Evolutionary conservation across 2,797 vertebrate genomes (phyloP), one percentile per base, ranked within the genome.

Genomic region (Cyclopterus lumpus): DNA sequence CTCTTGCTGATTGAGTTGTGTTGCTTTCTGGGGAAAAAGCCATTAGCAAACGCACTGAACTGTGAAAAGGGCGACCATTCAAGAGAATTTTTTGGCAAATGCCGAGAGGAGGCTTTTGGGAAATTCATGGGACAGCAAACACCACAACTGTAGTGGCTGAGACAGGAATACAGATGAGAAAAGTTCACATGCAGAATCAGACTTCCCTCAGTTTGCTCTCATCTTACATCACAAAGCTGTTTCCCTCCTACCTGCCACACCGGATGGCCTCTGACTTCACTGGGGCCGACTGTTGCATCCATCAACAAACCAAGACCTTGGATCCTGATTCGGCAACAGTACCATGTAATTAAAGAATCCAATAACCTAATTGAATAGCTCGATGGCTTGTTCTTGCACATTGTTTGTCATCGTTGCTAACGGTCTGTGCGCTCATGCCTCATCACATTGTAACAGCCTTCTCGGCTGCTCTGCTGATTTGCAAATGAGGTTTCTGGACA

Each of bases 31-130:
- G 75, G 80, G 86, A 91, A 88, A 93, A 93, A 91, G 84, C 91
- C 88, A 94, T 95, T 93, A 93, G 90, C 78, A 59, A 77, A 82
- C 73, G 77, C 89, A 84, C 74, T 90, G 90, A 91, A 91, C 93
- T 94, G 93, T 94, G 92, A 94, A 95, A 94, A 92, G 85, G 83
- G 81, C 86, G 5, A 76, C 79, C 54, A 57, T 90, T 91, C 84
- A 85, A 75, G 75, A 86, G 85, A 65, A 54, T 85, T 89, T 89
- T n/a, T 87, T 89, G 90, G 89, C 89, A 84, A 82, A 82, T 0
- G 32, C 71, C 30, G 61, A 74, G 74, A 65, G 70, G 78, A 86
- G 75, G 71, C 82, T 89, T 88, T 80, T 79, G 77, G 85, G 74
- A 86, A 86, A 86, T 75, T 85, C 80, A 77, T 75, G 77, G 83